Evolutionary conservation across 2,797 vertebrate genomes (phyloP).

Genomic region (Protosalanx chinensis): DNA sequence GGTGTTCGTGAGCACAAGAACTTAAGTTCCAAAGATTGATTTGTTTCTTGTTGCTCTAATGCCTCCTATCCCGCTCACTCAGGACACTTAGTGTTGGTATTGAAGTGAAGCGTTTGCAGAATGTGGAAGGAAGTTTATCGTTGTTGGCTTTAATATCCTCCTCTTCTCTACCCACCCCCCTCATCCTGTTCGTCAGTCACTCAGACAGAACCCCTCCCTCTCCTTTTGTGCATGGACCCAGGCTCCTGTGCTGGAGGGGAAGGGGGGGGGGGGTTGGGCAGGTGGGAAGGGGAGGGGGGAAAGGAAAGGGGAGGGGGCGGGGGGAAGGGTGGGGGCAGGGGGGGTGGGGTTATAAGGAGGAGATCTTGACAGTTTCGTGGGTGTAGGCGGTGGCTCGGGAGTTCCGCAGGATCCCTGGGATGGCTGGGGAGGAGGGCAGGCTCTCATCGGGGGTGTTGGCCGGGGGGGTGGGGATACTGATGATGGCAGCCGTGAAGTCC

Average conservation of each 20-base stretch:
- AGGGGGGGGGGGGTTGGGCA: neutral
- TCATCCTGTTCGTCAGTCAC: constrained; percentile 1
- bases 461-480: constrained; percentile 89
- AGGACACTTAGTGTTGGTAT: neutral
- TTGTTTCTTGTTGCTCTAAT: neutral
- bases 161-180: neutral
- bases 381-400: constrained; percentile 77
- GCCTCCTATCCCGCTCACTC: neutral
- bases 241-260: constrained; percentile 43
- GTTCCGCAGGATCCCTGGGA: constrained; percentile 78
- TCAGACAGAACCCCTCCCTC: neutral
- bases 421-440: constrained; percentile 76
- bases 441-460: constrained; percentile 86
- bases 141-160: neutral
- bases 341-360: constrained; percentile 78
- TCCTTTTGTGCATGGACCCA: constrained; percentile 22
- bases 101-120: constrained; percentile 18
- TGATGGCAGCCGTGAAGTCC: constrained; percentile 87
- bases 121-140: neutral
- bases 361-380: constrained; percentile 83
- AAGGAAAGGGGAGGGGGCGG: constrained; percentile 61
- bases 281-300: constrained; percentile 60
- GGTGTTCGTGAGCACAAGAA: neutral
- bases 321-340: neutral
- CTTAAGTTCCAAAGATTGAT: too few relatives aligned